phyloP scores from a whole-genome alignment of 2,888 invertebrate genomes.

The Lamellibrachia columna region DNA sequence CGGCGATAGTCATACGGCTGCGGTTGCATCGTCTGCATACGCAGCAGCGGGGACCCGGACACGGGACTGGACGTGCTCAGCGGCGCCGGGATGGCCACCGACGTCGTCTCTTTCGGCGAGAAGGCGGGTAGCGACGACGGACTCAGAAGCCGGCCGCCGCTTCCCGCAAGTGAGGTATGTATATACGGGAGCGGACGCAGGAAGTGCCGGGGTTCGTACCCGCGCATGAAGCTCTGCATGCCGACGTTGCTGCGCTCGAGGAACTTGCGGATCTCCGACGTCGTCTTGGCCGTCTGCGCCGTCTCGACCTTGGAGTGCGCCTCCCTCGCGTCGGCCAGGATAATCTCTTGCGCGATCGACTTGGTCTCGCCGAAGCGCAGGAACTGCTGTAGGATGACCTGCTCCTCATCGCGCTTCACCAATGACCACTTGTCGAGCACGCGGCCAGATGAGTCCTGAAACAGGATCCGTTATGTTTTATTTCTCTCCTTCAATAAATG shows the following conservation, averaged over 20 bases:
- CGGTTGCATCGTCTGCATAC: slow-evolving; percentile 89
- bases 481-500: too few relatives aligned
- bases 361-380: slow-evolving; percentile 89
- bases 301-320: background rate
- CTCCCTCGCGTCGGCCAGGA: slow-evolving; percentile 51
- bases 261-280: slow-evolving; percentile 36
- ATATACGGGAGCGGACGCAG: slow-evolving; percentile 46
- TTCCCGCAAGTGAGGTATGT: slow-evolving; percentile 49
- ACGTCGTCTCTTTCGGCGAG: slow-evolving; percentile 16
- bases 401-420: slow-evolving; percentile 88
- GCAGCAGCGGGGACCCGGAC: slow-evolving; percentile 79
- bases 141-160: slow-evolving; percentile 42
- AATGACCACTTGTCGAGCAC: slow-evolving; percentile 89
- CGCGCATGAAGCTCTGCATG: slow-evolving; percentile 59
- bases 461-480: slow-evolving; percentile 43
- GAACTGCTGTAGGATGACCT: slow-evolving; percentile 90
- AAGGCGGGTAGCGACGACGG: background rate
- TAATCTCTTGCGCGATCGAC: slow-evolving; percentile 78
- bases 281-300: slow-evolving; percentile 38
- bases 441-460: slow-evolving; percentile 82
- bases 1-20: slow-evolving; percentile 84
- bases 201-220: slow-evolving; percentile 54
- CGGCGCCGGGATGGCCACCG: slow-evolving; percentile 40
- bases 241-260: slow-evolving; percentile 67
- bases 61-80: slow-evolving; percentile 46